Evolutionary conservation across 2,797 vertebrate genomes (phyloP), one percentile per base, ranked within the genome.

Genomic region (Mastacembelus armatus): DNA sequence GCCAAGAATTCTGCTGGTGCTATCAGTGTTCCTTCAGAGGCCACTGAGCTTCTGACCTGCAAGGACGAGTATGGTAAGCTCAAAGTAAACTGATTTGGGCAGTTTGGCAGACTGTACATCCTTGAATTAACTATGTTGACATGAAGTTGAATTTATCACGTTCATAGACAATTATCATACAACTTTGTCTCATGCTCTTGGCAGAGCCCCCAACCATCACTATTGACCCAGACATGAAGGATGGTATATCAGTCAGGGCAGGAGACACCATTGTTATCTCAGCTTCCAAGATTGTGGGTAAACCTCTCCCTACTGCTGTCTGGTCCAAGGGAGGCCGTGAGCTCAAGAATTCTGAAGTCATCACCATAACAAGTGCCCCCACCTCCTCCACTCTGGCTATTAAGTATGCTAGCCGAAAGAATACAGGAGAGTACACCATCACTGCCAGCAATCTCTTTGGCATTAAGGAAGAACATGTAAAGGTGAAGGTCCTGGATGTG

Each of bases 291-390:
- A 98, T 99, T 85, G 86, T 93, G 70, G 98, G 98, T 43, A 99
- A 98, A 92, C 98, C 98, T 66, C 97, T 96, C 81, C 98, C 98
- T 69, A 97, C 92, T 70, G 90, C 96, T 83, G 89, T 91, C 12
- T 99, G 98, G 98, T 98, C 97, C 19, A 99, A 95, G 89, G 96
- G 92, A 81, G 98, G 96, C 87, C 97, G 96, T 83, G 97, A 99
- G 80, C 93, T 99, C 32, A 98, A 98, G 86, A 95, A 84, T 85
- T 98, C 98, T 80, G 98, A 99, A 64, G 84, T 96, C 27, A 84
- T 96, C 74, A 94, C 92, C 68, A 94, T 99, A 80, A 94, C 93
- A 80, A 94, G 88, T 70, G 96, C 96, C 42, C 96, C 97, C 51
- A 98, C 95, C 29, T 94, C 97, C 81, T 99, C 98, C 64, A 95